Percentiles rank a stretch among this genome's conserved stretches.
These are phyloP conservation scores for Lophura nycthemera DNA, from an alignment of 2,113 vertebrate genomes.

Conservation along the genomic window DNA sequence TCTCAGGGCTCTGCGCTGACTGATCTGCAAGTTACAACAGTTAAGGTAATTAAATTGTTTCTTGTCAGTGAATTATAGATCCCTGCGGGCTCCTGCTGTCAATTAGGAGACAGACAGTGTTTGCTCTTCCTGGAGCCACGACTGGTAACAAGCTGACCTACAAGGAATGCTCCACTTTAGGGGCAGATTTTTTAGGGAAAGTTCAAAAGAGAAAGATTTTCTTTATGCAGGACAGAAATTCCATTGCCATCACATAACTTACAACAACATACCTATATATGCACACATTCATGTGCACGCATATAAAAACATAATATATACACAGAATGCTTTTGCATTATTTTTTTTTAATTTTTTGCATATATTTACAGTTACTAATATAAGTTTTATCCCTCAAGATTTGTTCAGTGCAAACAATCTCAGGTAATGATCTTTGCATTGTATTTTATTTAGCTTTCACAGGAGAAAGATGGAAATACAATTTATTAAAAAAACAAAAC, in stretches of 20 bases:
- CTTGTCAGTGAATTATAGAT: neutral
- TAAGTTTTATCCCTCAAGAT: neutral
- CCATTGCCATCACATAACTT: neutral
- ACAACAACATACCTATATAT: neutral
- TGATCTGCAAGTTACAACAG: slow-evolving; percentile 9
- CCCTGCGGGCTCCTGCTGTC: neutral
- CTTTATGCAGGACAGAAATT: neutral
- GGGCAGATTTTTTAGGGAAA: neutral
- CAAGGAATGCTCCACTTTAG: neutral
- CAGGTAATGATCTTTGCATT: neutral
- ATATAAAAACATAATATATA: neutral
- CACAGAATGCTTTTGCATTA: neutral
- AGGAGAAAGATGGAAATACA: neutral
- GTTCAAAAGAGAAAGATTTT: neutral
- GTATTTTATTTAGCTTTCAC: neutral
- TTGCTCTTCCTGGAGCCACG: neutral
- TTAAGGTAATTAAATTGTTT: slow-evolving; percentile 8
- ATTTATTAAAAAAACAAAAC: neutral
- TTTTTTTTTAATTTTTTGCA: neutral
- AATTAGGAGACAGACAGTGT: neutral
- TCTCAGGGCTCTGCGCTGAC: neutral
- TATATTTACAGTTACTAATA: neutral
- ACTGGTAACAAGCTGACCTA: neutral
- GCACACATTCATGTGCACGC: neutral
- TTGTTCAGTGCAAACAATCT: neutral